phyloP scores from a whole-genome alignment of 1,140 invertebrate species.

The Zaprionus vittiger region DNA sequence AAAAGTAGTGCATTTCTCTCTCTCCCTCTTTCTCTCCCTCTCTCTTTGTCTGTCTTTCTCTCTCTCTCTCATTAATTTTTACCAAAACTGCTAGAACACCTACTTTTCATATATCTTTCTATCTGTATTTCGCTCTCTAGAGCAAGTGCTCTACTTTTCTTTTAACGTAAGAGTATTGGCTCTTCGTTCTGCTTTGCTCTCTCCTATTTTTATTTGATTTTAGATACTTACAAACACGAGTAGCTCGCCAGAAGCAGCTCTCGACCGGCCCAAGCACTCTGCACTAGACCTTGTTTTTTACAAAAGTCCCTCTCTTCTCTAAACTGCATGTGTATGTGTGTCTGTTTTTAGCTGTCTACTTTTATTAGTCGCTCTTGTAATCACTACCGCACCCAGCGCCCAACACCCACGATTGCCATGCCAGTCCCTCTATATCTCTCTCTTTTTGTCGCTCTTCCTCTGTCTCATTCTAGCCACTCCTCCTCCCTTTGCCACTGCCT shows the following conservation, averaged over 20 bases:
- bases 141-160: too few species aligned
- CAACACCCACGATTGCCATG: slow-evolving; percentile 7
- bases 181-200: neutral
- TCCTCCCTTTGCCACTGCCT: slow-evolving; percentile 3
- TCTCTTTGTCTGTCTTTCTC: too few species aligned
- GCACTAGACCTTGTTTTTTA: slow-evolving; percentile 70
- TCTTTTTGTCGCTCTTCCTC: neutral
- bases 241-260: slow-evolving; percentile 23
- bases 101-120: too few species aligned
- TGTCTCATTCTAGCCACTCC: neutral
- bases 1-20: too few species aligned
- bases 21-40: too few species aligned
- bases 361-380: slow-evolving; percentile 77
- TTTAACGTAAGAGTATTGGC: neutral
- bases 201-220: slow-evolving; percentile 11
- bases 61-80: too few species aligned
- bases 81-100: too few species aligned
- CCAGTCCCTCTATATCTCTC: neutral
- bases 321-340: neutral
- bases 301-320: neutral
- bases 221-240: slow-evolving; percentile 15
- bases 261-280: slow-evolving; percentile 39
- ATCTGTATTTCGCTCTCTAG: too few species aligned
- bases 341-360: slow-evolving; percentile 68
- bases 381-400: slow-evolving; percentile 57